These are phyloP conservation scores for Drosophila nigricruria DNA, from an alignment of 2,888 invertebrate genomes.

Conservation along the genomic window DNA sequence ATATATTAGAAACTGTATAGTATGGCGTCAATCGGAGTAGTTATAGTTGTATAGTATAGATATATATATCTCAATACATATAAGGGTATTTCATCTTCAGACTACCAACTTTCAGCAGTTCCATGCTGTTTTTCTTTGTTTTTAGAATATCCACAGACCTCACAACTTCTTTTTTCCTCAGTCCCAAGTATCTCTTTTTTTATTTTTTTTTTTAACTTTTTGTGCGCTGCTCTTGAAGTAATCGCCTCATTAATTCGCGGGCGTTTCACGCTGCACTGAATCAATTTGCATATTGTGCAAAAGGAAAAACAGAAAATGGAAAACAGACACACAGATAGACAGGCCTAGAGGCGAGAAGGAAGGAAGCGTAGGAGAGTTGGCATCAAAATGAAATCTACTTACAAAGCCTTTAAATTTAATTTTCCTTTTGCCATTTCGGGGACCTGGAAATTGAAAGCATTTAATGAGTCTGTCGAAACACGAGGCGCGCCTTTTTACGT, in stretches of 20 bases:
- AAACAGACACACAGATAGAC: constrained; percentile 16
- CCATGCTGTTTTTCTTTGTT: constrained; percentile 37
- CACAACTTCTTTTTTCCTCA: constrained; percentile 32
- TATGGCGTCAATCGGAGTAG: not conserved
- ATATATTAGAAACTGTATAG: not conserved
- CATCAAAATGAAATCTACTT: constrained; percentile 68
- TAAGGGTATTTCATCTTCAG: constrained; percentile 8
- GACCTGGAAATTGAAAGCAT: constrained; percentile 64
- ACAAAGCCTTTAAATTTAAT: constrained; percentile 78
- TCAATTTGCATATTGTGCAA: constrained; percentile 80
- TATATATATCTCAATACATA: no score
- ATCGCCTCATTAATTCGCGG: constrained; percentile 82
- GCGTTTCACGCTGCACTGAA: constrained; percentile 78
- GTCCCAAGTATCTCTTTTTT: constrained; percentile 21
- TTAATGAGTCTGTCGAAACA: constrained; percentile 73
- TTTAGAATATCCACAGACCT: constrained; percentile 60
- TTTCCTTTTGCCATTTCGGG: constrained; percentile 48
- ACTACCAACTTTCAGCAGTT: not conserved
- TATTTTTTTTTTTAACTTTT: constrained; percentile 37
- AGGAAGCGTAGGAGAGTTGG: constrained; percentile 20
- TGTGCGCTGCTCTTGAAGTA: constrained; percentile 64
- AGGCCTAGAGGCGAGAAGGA: constrained; percentile 9
- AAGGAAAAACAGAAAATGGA: constrained; percentile 43
- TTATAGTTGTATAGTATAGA: not conserved
- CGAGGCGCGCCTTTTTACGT: constrained; percentile 29